Conservation (phyloP, 2,888 invertebrate species). For the Orthonychiurus folsomi region DNA sequence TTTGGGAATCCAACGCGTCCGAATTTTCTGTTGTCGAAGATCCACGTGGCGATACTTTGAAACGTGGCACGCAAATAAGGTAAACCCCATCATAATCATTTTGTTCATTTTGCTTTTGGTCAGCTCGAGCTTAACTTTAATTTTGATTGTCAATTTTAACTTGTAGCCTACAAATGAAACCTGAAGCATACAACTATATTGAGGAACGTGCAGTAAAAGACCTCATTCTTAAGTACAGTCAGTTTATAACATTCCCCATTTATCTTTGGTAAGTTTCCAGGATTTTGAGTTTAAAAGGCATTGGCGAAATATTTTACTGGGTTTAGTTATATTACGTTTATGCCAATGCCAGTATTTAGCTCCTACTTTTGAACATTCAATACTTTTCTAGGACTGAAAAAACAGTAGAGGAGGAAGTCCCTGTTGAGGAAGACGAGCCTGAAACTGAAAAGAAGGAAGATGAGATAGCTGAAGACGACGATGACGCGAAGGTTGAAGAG, state of each 20-base stretch:
- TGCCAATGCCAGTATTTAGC: background rate
- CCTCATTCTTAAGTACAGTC: conserved; percentile 93
- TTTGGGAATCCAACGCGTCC: conserved; percentile 95
- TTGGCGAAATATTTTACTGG: conserved; percentile 1
- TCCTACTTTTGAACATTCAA: background rate
- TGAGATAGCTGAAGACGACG: conserved; percentile 45
- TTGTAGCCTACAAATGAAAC: conserved; percentile 78
- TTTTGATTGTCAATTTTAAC: conserved; percentile 8
- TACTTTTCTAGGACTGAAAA: conserved; percentile 3
- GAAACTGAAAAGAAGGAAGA: conserved; percentile 51
- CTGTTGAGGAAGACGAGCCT: conserved; percentile 52
- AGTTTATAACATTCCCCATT: conserved; percentile 99
- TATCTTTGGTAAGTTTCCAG: conserved; percentile 88
- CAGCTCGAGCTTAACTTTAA: conserved; percentile 7
- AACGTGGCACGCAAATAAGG: conserved; percentile 80
- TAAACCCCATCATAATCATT: conserved; percentile 41
- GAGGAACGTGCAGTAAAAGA: conserved; percentile 83
- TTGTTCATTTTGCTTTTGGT: background rate
- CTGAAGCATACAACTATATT: conserved; percentile 92
- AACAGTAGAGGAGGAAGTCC: conserved; percentile 57
- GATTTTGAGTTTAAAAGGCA: too few species aligned
- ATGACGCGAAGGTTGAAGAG: conserved; percentile 55
- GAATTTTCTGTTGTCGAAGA: conserved; percentile 84
- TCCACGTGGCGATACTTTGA: conserved; percentile 84
- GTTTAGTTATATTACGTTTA: background rate